Evolutionary conservation across 2,888 invertebrate species (phyloP).

Genomic region (Candidula unifasciata): DNA sequence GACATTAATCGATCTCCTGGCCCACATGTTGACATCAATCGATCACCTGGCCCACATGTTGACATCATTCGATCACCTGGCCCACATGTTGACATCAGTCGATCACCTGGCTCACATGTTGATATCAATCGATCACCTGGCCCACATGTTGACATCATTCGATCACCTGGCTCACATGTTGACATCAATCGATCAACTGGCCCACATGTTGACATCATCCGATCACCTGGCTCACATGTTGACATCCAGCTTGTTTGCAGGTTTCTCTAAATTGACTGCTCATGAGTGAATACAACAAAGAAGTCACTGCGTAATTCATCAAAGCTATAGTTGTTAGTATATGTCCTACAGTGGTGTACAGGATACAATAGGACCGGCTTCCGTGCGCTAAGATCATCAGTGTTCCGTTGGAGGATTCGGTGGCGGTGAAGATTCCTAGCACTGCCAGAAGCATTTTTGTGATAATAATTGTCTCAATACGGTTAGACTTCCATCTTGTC

Average conservation of each 20-base stretch:
- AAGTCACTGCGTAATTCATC: conserved; percentile 94
- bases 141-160: too few species aligned
- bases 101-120: too few species aligned
- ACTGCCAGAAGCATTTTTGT: conserved; percentile 93
- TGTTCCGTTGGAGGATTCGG: conserved; percentile 90
- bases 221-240: too few species aligned
- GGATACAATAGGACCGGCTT: conserved; percentile 83
- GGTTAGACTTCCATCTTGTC: neutral
- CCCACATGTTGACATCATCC: too few species aligned
- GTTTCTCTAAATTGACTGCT: conserved; percentile 90
- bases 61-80: too few species aligned
- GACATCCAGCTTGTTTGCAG: conserved; percentile 66
- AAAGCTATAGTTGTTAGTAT: conserved; percentile 93
- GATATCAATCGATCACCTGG: too few species aligned
- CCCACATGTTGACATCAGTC: too few species aligned
- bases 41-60: too few species aligned
- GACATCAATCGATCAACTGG: too few species aligned
- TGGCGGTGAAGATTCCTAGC: conserved; percentile 89
- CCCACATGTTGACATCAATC: too few species aligned
- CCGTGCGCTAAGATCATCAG: conserved; percentile 86
- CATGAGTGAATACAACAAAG: conserved; percentile 95
- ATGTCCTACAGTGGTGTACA: conserved; percentile 84
- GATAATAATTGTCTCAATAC: conserved; percentile 83
- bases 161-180: too few species aligned
- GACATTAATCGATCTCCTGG: too few species aligned